These are phyloP conservation scores for Glareola pratincola DNA, from an alignment of 2,113 vertebrate species.

Conservation along the genomic window DNA sequence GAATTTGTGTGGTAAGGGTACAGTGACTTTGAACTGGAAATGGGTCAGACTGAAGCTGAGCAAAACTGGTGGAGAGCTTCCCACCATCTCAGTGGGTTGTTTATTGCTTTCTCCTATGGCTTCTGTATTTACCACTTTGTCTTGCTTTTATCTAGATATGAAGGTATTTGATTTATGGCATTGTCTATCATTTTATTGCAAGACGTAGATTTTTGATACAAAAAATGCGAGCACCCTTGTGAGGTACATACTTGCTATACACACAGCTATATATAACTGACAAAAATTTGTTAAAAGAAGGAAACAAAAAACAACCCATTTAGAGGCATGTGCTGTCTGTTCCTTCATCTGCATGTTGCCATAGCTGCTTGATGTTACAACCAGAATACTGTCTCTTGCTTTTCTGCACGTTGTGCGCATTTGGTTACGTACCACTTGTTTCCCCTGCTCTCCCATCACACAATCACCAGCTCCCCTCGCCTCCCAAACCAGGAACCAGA, in stretches of 20 bases:
- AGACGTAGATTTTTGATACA: neutral
- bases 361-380: neutral
- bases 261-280: neutral
- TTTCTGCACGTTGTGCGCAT: fast-evolving
- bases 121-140: neutral
- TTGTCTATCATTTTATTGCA: neutral
- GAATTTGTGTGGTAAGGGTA: neutral
- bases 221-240: neutral
- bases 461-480: neutral
- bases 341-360: neutral
- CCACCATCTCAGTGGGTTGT: neutral
- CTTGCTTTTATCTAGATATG: neutral
- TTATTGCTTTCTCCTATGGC: neutral
- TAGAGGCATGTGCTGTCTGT: neutral
- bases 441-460: neutral
- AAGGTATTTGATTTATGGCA: neutral
- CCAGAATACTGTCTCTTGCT: neutral
- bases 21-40: neutral
- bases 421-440: neutral
- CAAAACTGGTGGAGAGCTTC: neutral
- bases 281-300: neutral
- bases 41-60: neutral
- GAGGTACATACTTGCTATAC: neutral
- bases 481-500: neutral
- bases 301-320: neutral